A percentile compares a stretch with the other conserved stretches of the same genome.
These are phyloP conservation scores for Manis javanica DNA, from an alignment of 2,797 vertebrate species.

Conservation along the genomic window DNA sequence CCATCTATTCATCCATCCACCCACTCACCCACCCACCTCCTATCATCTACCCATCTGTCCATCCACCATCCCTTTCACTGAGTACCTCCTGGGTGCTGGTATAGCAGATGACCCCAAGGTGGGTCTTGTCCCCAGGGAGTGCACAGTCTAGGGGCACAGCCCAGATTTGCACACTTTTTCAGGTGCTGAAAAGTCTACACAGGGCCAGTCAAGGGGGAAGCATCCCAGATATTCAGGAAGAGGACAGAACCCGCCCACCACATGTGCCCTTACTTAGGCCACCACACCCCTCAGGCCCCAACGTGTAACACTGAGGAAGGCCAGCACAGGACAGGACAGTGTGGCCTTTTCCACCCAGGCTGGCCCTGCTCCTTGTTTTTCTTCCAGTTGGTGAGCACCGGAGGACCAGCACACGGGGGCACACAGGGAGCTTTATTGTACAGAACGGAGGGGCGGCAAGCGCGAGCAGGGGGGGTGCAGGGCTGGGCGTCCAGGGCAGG, in stretches of 20 bases:
- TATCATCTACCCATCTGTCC: not conserved
- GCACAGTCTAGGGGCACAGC: not conserved
- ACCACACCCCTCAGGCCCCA: not conserved
- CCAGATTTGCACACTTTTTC: fast-evolving
- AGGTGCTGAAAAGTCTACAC: not conserved
- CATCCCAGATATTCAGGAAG: not conserved
- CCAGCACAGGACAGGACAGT: fast-evolving
- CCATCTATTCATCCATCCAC: not conserved
- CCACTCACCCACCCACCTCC: fast-evolving
- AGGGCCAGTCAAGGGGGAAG: not conserved
- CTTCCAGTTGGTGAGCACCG: not conserved
- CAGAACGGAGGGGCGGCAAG: not conserved
- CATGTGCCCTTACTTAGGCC: not conserved
- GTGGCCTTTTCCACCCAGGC: too few species aligned
- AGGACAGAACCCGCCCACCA: too few species aligned
- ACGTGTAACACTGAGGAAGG: not conserved
- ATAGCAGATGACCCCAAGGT: not conserved
- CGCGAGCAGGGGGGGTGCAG: fast-evolving
- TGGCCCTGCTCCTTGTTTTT: fast-evolving
- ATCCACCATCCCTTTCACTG: not conserved
- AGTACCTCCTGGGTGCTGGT: not conserved
- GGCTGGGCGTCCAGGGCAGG: not conserved
- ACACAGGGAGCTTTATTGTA: constrained; percentile 56
- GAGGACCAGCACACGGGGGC: not conserved
- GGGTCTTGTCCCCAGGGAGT: not conserved